phyloP scores from a whole-genome alignment of 2,113 vertebrate genomes.

The Hucho hucho region DNA sequence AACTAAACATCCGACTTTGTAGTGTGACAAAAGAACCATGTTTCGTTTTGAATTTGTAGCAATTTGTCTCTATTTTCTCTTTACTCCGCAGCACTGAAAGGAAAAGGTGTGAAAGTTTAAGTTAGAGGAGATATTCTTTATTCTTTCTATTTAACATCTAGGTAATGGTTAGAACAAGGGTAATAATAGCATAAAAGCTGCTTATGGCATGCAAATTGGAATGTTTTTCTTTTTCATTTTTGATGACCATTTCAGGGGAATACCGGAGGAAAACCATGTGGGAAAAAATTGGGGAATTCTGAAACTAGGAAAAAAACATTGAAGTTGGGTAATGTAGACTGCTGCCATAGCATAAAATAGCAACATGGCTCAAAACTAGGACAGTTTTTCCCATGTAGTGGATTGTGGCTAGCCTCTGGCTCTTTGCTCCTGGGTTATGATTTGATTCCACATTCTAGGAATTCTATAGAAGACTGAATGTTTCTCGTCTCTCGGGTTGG shows the following conservation, averaged over 20 bases:
- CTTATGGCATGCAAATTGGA: not conserved
- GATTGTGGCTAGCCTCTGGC: not conserved
- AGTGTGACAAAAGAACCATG: slow-evolving; percentile 85
- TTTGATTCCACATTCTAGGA: not conserved
- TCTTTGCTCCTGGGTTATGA: not conserved
- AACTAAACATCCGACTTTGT: slow-evolving; percentile 93
- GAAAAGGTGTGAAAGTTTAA: slow-evolving; percentile 26
- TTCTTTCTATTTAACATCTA: not conserved
- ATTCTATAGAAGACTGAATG: not conserved
- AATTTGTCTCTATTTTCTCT: slow-evolving; percentile 88
- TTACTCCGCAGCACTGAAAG: slow-evolving; percentile 83
- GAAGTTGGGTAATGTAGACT: not conserved
- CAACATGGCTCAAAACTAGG: not conserved
- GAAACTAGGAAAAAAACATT: not conserved
- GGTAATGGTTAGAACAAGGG: not conserved
- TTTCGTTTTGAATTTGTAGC: slow-evolving; percentile 91
- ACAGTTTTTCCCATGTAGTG: not conserved
- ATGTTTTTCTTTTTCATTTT: not conserved
- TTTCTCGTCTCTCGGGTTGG: not conserved
- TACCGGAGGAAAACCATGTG: no score
- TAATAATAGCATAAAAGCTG: not conserved
- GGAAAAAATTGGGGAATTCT: not conserved
- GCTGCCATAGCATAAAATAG: no score
- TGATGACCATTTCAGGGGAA: no score
- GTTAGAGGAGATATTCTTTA: not conserved